Evolutionary conservation across 2,113 vertebrate species (phyloP), one percentile per base, ranked within the genome.

Genomic region (Bubo bubo): DNA sequence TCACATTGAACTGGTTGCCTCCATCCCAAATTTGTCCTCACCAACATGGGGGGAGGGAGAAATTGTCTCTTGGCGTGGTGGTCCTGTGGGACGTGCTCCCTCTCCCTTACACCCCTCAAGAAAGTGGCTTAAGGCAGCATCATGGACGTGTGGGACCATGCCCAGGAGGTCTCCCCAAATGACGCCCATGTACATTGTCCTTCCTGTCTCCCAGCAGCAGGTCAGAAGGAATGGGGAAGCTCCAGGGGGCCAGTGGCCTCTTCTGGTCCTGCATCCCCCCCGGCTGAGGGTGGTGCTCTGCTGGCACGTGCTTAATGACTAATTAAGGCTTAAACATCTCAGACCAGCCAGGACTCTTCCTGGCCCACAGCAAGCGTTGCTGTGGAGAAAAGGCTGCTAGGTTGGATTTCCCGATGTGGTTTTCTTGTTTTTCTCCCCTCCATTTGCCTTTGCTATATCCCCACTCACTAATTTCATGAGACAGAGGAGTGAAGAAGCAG

Each of bases 181-280:
- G 8, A 47, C 13, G 43, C 9, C 20, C 9, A 3, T 0, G 0
- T 66, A 35, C 10, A 6, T 1, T 1, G 1, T 21, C n/a, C 2
- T 8, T 77, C 14, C 34, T 68, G n/a, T 20, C 35, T 47, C 41
- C 35, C 35, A 34, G 14, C 49, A 34, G 8, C 1, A 14, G 26
- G 21, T 39, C 23, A 39, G 64, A 62, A 83, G 53, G 67, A 59
- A 23, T 41, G 39, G n/a, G 20, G 41, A 77, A 50, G 14, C 17
- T 68, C 45, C 24, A 1, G 3, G 9, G 9, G 4, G 14, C 15
- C 32, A 8, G 13, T 70, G 19, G 3, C 8, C 10, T 56, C 14
- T 30, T 70, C 19, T 58, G 39, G 28, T 56, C 37, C 32, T 82
- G 32, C 13, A 28, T 14, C 14, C 8, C 47, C 9, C 5, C 6